phyloP scores from a whole-genome alignment of 2,888 invertebrate species.

The Patella depressa region DNA sequence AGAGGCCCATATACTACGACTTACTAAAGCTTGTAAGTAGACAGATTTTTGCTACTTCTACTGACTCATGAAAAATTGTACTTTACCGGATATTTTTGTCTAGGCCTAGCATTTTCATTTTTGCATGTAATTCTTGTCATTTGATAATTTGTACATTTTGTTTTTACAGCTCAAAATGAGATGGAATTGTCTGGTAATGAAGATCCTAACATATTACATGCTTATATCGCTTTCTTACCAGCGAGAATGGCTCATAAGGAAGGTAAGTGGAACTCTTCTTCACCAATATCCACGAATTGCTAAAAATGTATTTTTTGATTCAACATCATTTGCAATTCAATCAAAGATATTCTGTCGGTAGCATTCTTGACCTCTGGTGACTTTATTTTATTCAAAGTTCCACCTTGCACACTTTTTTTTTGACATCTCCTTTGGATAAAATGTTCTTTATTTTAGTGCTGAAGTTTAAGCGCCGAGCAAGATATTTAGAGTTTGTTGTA shows the following conservation, averaged over 20 bases:
- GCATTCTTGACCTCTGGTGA: neutral
- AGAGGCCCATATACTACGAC: slow-evolving; percentile 66
- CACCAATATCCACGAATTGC: no score
- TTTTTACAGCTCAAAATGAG: slow-evolving; percentile 63
- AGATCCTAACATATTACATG: slow-evolving; percentile 68
- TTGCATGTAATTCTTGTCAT: neutral
- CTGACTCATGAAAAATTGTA: no score
- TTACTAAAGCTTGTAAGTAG: slow-evolving; percentile 63
- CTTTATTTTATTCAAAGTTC: neutral
- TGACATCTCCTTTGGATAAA: no score
- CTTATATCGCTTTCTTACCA: slow-evolving; percentile 69
- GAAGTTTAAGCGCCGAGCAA: slow-evolving; percentile 66
- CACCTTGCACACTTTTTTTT: no score
- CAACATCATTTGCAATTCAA: no score
- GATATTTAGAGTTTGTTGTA: slow-evolving; percentile 69
- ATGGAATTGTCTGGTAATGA: slow-evolving; percentile 70
- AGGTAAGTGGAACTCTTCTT: slow-evolving; percentile 46
- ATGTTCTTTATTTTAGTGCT: slow-evolving; percentile 49
- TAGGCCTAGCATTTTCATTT: no score
- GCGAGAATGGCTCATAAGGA: slow-evolving; percentile 68
- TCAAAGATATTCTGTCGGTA: neutral
- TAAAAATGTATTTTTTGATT: no score
- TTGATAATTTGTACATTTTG: neutral
- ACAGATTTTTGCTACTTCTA: no score
- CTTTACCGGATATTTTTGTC: no score